Base-by-base conservation (phyloP, 2,888 invertebrate species). In the Polia nebulosa region DNA sequence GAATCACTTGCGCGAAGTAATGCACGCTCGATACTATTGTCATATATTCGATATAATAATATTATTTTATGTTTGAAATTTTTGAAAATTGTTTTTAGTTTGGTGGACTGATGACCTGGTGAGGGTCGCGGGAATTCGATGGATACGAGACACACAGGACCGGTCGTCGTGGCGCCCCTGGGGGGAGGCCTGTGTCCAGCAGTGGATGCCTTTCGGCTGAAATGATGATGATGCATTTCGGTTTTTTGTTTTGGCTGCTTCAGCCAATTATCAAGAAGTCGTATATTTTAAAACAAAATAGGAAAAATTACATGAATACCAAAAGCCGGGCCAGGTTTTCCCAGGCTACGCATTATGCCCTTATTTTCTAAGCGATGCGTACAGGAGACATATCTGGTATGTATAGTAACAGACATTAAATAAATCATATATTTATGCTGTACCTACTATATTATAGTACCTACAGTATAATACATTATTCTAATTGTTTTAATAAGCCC, bases 1-100 rank as follows among this genome's bases (percentile, higher is more conserved):
- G 88, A 89, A 91, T 91, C 88, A 90, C 89, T 91, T 89, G 86
- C 72, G 77, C 78, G 72, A 67, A 84, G 87, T 86, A 85, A 84
- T 85, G 81, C 85, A 68, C 51, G 71, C 66, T 69, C 69, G 75
- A 67, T 88, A 85, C 87, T 85, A 82, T 86, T 88, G 85, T 87
- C 82, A 84, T 83, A 78, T 87, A 84, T 87, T 83, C 71, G 84
- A 85, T 74, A 70, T 67, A 62, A 49, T 62, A 65, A 59, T 74
- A 45, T 67, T 63, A 51, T 79, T 62, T 77, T 65, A 73, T 3
- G 7, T 44, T 62, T 63, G 56, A 47, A 8, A 15, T 52, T 66
- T 62, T 62, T 13, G 25, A 41, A n/a, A 62, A 32, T 58, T 49
- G 20, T 20, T 49, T 25, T 45, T n/a, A 17, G 4, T n/a, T 41